Conservation (phyloP, 2,113 vertebrate genomes). For the Salminus brasiliensis region DNA sequence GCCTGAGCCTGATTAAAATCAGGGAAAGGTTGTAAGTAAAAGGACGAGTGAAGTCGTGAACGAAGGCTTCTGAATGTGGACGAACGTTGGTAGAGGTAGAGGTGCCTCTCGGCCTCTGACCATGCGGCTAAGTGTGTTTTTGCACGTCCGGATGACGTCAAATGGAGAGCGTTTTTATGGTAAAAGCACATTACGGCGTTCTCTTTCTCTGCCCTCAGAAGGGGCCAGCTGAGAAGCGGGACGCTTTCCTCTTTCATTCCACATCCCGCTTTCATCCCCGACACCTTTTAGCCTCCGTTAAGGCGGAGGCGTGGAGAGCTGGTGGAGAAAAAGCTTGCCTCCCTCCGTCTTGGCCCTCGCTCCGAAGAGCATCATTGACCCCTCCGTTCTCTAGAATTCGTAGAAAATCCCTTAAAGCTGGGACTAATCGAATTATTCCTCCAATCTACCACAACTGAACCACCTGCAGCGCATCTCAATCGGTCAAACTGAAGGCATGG, state of each 20-base stretch:
- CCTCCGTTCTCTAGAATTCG: neutral
- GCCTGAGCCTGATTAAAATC: neutral
- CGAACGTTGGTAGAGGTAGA: neutral
- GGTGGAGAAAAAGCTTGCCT: neutral
- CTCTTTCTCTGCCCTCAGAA: too few relatives aligned
- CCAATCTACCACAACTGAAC: too few relatives aligned
- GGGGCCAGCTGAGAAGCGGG: conserved; percentile 49
- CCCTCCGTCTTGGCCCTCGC: neutral
- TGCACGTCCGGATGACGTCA: conserved; percentile 42
- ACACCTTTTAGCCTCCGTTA: neutral
- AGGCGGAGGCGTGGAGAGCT: neutral
- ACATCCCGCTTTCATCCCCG: neutral
- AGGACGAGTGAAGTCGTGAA: neutral
- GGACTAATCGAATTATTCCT: neutral
- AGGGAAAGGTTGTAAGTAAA: neutral
- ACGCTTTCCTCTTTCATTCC: conserved; percentile 58
- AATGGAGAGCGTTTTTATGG: conserved; percentile 12
- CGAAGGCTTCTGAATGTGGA: neutral
- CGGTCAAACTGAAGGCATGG: neutral
- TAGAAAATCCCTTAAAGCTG: neutral
- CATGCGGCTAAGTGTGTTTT: neutral
- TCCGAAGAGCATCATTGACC: neutral
- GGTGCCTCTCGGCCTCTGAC: neutral
- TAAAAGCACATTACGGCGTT: neutral
- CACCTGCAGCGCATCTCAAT: neutral